Conservation (phyloP, 2,797 vertebrate genomes). For the Danio kyathit region DNA sequence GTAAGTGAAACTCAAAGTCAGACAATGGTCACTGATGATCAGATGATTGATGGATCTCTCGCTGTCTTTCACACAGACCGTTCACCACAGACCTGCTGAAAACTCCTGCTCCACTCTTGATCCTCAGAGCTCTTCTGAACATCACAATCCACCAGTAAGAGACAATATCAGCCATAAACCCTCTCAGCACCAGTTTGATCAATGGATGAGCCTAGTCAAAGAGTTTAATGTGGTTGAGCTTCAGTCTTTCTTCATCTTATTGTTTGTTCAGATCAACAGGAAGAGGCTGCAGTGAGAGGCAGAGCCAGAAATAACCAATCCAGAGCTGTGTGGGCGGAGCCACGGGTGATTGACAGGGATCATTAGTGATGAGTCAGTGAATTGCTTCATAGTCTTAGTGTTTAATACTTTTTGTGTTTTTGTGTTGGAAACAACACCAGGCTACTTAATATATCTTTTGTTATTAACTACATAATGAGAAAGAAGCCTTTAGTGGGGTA, state of each 20-base stretch:
- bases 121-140: neutral
- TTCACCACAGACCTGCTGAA: neutral
- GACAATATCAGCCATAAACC: neutral
- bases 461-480: no score
- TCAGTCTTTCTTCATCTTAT: neutral
- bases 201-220: neutral
- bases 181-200: neutral
- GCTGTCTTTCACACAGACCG: neutral
- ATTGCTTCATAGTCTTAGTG: no score
- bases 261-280: neutral
- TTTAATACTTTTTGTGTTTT: no score
- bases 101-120: neutral
- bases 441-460: no score
- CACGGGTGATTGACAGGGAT: neutral
- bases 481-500: no score
- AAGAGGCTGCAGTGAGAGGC: no score
- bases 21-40: neutral
- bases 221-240: neutral
- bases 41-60: constrained; percentile 14
- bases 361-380: no score
- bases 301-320: neutral
- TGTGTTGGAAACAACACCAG: no score
- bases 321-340: neutral
- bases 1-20: no score
- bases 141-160: constrained; percentile 27